phyloP scores from a whole-genome alignment of 92 coral and sea anemone genomes.

The Paragorgia papillata region DNA sequence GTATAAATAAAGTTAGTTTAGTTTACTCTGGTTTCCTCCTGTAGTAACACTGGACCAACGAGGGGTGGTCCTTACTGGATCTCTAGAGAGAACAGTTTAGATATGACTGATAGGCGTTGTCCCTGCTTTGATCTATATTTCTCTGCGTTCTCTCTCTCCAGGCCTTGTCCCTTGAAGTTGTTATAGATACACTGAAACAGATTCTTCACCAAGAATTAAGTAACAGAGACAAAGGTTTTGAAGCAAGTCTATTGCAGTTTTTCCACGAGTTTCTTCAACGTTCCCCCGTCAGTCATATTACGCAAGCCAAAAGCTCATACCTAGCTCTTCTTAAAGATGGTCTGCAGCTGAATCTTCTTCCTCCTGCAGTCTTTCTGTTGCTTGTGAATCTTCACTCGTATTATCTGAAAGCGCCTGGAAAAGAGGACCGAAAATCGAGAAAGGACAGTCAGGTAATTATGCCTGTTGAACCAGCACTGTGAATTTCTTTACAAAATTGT shows the following conservation, averaged over 20 bases:
- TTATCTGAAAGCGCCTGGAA: slow-evolving; percentile 80
- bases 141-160: slow-evolving; percentile 31
- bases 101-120: no score
- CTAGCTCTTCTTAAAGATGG: slow-evolving; percentile 91
- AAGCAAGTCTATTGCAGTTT: slow-evolving; percentile 88
- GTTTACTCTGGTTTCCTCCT: no score
- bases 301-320: slow-evolving; percentile 72
- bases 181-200: slow-evolving; percentile 89
- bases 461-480: not conserved
- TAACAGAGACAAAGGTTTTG: slow-evolving; percentile 82
- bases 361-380: slow-evolving; percentile 84
- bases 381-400: slow-evolving; percentile 84
- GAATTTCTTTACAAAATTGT: no score
- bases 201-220: slow-evolving; percentile 85
- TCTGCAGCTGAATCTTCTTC: slow-evolving; percentile 80
- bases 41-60: no score
- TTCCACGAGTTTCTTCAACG: slow-evolving; percentile 81
- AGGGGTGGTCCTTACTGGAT: no score
- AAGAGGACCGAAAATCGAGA: slow-evolving; percentile 91
- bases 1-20: no score
- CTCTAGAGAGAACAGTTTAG: no score
- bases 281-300: slow-evolving; percentile 73
- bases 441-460: slow-evolving; percentile 95
- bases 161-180: slow-evolving; percentile 89
- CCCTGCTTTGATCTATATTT: no score